Base-by-base conservation (phyloP, 2,797 vertebrate genomes). In the Enteromius radiatus region DNA sequence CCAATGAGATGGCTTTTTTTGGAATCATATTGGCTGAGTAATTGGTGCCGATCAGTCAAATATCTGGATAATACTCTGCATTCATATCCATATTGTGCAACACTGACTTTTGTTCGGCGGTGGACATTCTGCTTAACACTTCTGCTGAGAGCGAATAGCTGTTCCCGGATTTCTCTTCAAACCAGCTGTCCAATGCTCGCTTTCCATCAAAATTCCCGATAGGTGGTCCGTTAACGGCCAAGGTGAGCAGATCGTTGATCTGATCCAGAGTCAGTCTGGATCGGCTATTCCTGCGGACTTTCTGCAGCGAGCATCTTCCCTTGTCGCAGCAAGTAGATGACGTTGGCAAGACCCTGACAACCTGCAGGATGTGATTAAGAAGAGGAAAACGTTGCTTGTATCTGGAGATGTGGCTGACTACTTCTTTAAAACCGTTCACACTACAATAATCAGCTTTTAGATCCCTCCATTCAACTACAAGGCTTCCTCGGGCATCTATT, bases 81-180 rank as follows among this genome's bases (percentile, higher is more conserved):
- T 95, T 94, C 0, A 96, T 93, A 80, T 98, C 97, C 86, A 95
- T 86, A 17, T 90, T 93, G 90, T 96, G 96, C 87, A 97, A 88
- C 86, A 94, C 89, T 0, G 95, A 94, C 88, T 97, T 98, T 88
- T 96, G 96, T 41, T 98, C 97, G 28, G 95, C 83, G 3, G 91
- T 91, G 0, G 97, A 95, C 95, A 96, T 96, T 89, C 96, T 94
- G 92, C 91, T 97, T 87, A 97, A 84, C 91, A 97, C 95, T 86
- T 98, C 97, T 0, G 96, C 91, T 0, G 97, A 97, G 73, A 97
- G 92, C 0, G 97, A 91, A 0, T 95, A 97, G 80, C 96, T 96
- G 86, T 95, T 96, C 85, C 97, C 97, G 0, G 97, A 99, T 90
- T 98, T 99, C 91, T 99, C 97, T 91, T 99, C 97, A 1, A 99